Evolutionary conservation across 1,140 invertebrate genomes (phyloP).

Genomic region (Drosophila sechellia): DNA sequence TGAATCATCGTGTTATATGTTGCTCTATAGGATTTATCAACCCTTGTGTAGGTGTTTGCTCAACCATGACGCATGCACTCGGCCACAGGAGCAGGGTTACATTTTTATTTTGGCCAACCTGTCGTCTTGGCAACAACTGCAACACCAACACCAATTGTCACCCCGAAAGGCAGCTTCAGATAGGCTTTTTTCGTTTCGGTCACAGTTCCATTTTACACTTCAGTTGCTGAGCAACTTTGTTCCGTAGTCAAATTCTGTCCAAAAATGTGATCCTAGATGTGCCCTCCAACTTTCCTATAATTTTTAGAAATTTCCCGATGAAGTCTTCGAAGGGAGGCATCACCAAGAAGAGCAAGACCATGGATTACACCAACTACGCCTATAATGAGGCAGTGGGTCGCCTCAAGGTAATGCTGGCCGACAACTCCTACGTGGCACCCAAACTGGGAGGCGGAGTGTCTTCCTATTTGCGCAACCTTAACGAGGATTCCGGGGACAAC

Average conservation of each 20-base stretch:
- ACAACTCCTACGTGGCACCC: conserved; percentile 87
- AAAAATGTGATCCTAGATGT: conserved; percentile 59
- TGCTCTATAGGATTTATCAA: conserved; percentile 36
- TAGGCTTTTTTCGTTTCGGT: conserved; percentile 7
- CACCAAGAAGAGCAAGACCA: conserved; percentile 86
- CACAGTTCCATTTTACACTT: conserved; percentile 22
- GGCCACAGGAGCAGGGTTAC: conserved; percentile 50
- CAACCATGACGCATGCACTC: conserved; percentile 53
- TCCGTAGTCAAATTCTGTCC: conserved; percentile 18
- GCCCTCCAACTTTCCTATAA: conserved; percentile 9
- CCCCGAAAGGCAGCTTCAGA: conserved; percentile 58
- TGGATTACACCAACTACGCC: conserved; percentile 92
- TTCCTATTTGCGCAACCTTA: conserved; percentile 82
- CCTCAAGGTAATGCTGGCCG: conserved; percentile 90
- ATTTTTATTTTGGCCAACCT: conserved; percentile 70
- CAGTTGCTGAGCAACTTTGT: conserved; percentile 44
- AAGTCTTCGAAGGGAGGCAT: conserved; percentile 76
- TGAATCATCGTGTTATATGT: background rate
- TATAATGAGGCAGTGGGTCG: conserved; percentile 93
- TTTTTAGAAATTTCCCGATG: conserved; percentile 79
- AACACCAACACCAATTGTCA: conserved; percentile 52
- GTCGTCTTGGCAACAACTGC: conserved; percentile 65
- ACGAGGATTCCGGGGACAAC: conserved; percentile 86
- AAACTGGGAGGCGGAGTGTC: conserved; percentile 57
- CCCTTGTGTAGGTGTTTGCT: conserved; percentile 36